A percentile compares a stretch with the other conserved stretches of the same genome.
These are phyloP conservation scores for Hippoglossus hippoglossus DNA, from an alignment of 2,797 vertebrate species.

Conservation along the genomic window DNA sequence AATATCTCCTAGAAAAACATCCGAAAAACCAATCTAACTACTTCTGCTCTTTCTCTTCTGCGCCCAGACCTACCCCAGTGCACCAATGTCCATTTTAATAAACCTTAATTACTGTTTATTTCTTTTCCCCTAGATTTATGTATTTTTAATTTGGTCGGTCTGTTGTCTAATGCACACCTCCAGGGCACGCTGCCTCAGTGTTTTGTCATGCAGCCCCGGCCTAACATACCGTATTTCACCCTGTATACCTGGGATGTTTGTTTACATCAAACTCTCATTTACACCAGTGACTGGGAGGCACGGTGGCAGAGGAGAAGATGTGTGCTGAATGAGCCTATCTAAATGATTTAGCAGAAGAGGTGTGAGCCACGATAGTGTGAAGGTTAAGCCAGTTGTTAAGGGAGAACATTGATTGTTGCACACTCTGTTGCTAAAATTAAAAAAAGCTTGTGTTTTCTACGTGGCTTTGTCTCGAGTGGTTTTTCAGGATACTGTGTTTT, in stretches of 20 bases:
- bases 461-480: slow-evolving; percentile 40
- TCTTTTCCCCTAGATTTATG: slow-evolving; percentile 13
- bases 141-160: slow-evolving; percentile 37
- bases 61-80: slow-evolving; percentile 22
- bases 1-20: slow-evolving; percentile 47
- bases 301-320: slow-evolving; percentile 42
- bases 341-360: slow-evolving; percentile 38
- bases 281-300: slow-evolving; percentile 33
- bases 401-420: slow-evolving; percentile 54
- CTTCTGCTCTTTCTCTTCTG: slow-evolving; percentile 44
- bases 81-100: slow-evolving; percentile 53
- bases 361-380: slow-evolving; percentile 29
- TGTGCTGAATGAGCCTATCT: slow-evolving; percentile 47
- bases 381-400: slow-evolving; percentile 61
- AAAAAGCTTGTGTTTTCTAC: slow-evolving; percentile 52
- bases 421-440: slow-evolving; percentile 33
- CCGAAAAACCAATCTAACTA: slow-evolving; percentile 27
- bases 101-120: slow-evolving; percentile 45
- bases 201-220: slow-evolving; percentile 20
- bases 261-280: slow-evolving; percentile 62
- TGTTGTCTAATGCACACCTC: slow-evolving; percentile 28
- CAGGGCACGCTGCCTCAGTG: slow-evolving; percentile 15
- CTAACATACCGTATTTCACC: slow-evolving; percentile 36
- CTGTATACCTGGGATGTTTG: slow-evolving; percentile 35
- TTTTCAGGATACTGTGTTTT: slow-evolving; percentile 29